Evolutionary conservation across 2,113 vertebrate species (phyloP), one percentile per base, ranked within the genome.

Genomic region (Budorcas taxicolor): DNA sequence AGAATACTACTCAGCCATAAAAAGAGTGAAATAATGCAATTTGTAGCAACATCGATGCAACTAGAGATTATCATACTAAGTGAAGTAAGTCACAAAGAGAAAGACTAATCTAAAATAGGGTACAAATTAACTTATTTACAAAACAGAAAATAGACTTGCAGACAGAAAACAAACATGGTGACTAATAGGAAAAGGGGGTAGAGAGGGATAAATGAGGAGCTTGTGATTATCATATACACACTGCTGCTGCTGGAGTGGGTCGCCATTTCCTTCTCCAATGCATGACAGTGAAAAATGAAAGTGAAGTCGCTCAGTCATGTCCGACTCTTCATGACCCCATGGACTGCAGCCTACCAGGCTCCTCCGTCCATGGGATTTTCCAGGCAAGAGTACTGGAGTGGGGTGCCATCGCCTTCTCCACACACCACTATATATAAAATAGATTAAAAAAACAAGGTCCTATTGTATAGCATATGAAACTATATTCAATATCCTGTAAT

Each of bases 321-420:
- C 60, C 0, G 1, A 62, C 60, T 62, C 29, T 62, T 14, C 0
- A 3, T 1, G 13, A 31, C 60, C 29, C 5, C 6, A 62, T 62
- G 29, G 29, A 62, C 29, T 15, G 6, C 27, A 31, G 27, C 27
- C 5, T 0, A 31, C 27, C 58, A 60, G 58, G 58, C 58, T 31
- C 27, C 58, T 3, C 58, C 0, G 5, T 31, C 58, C 58, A 14
- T 60, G 57, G 25, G 25, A 60, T 29, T 60, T 12, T 27, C 57
- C 57, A 58, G 57, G 57, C 57, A 60, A 29, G 58, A 60, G 13
- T 60, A 60, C 29, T 60, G 29, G 58, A 60, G 58, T 31, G 27
- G 29, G 58, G 27, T 60, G 29, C 58, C 29, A 60, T 60, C 0
- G 0, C 13, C 29, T 62, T 62, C 29, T 62, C 29, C 29, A 3